These are phyloP conservation scores for Acarapis woodi DNA, from an alignment of 1,140 invertebrate genomes.

Conservation along the genomic window DNA sequence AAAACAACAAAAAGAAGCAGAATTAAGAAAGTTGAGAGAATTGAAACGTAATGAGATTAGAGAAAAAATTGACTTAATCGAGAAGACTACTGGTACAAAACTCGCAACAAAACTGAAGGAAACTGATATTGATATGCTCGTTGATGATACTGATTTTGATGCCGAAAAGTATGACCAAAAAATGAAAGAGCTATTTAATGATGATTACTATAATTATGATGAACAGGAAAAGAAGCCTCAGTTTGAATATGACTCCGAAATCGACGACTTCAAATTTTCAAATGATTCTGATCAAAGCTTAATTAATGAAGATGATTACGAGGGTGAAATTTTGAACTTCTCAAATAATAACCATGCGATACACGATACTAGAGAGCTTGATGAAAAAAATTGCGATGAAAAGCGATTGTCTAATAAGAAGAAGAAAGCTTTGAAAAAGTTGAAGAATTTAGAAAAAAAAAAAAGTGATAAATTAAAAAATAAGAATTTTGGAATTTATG, in stretches of 20 bases:
- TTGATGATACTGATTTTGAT: slow-evolving; percentile 51
- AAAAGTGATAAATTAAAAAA: slow-evolving; percentile 13
- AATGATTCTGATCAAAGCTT: slow-evolving; percentile 24
- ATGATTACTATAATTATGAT: slow-evolving; percentile 43
- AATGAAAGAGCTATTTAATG: slow-evolving; percentile 54
- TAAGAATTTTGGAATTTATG: slow-evolving; percentile 65
- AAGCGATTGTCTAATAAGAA: not conserved
- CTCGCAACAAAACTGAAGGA: slow-evolving; percentile 21
- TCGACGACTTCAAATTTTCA: slow-evolving; percentile 31
- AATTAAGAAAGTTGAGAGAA: slow-evolving; percentile 53
- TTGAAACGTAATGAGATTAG: slow-evolving; percentile 66
- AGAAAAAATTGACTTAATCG: slow-evolving; percentile 55
- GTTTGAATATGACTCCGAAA: slow-evolving; percentile 47
- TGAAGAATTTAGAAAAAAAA: slow-evolving; percentile 6
- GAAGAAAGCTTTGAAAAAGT: not conserved
- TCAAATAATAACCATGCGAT: too few relatives aligned
- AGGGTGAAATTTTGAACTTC: too few relatives aligned
- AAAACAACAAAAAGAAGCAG: slow-evolving; percentile 35
- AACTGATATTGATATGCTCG: slow-evolving; percentile 17
- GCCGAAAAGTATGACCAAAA: slow-evolving; percentile 52
- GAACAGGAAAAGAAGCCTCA: slow-evolving; percentile 42
- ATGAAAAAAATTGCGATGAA: too few relatives aligned
- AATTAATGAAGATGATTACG: slow-evolving; percentile 15
- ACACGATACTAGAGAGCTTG: too few relatives aligned
- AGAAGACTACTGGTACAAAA: slow-evolving; percentile 55